Evolutionary conservation across 2,888 invertebrate genomes (phyloP).

Genomic region (Priocnemis perturbator): DNA sequence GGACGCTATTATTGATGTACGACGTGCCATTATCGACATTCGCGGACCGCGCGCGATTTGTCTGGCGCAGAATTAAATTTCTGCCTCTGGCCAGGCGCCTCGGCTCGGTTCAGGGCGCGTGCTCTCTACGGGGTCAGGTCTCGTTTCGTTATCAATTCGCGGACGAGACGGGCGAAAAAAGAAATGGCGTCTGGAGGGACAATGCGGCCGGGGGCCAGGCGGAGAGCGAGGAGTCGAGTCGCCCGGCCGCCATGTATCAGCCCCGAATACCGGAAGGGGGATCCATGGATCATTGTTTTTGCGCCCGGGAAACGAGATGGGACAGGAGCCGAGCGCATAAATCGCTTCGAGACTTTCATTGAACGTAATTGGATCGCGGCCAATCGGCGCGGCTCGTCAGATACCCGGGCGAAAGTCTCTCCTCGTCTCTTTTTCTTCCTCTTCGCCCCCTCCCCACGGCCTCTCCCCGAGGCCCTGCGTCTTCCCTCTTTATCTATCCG

Average conservation of each 20-base stretch:
- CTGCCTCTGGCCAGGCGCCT: no score
- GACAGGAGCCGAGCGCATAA: conserved; percentile 49
- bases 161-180: no score
- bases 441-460: neutral
- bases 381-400: conserved; percentile 45
- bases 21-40: no score
- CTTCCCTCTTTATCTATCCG: no score
- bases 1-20: no score
- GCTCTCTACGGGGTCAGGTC: no score
- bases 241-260: conserved; percentile 6
- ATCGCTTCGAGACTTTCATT: conserved; percentile 59
- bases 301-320: conserved; percentile 36
- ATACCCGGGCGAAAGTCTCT: conserved; percentile 37
- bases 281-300: conserved; percentile 56
- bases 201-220: neutral
- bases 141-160: no score
- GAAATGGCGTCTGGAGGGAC: no score
- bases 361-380: conserved; percentile 58
- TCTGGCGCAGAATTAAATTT: no score
- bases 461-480: no score
- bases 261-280: conserved; percentile 48
- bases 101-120: no score
- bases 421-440: conserved; percentile 8
- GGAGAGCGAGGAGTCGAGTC: neutral
- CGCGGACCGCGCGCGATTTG: no score